Evolutionary conservation across 2,113 vertebrate genomes (phyloP).

Genomic region (Thymallus thymallus): DNA sequence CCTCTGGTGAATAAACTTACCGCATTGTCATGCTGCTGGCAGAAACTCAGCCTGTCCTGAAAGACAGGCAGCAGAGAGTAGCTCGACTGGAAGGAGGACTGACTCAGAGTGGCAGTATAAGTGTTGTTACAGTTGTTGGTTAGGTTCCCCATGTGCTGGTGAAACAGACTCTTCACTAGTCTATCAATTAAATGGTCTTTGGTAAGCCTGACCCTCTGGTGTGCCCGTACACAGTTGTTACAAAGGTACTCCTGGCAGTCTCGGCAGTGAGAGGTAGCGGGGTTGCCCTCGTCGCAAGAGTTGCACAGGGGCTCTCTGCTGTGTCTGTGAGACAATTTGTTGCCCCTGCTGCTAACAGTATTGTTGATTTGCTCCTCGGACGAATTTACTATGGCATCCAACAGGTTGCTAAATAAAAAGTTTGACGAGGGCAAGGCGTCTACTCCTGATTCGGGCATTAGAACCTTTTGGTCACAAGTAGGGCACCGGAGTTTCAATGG

Average conservation of each 20-base stretch:
- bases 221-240: conserved; percentile 84
- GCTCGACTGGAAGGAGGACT: conserved; percentile 68
- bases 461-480: conserved; percentile 83
- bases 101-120: conserved; percentile 60
- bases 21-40: conserved; percentile 76
- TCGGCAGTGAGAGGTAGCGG: conserved; percentile 82
- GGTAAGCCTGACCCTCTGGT: conserved; percentile 85
- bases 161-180: conserved; percentile 63
- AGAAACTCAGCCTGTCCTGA: conserved; percentile 75
- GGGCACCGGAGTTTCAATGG: conserved; percentile 82
- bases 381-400: conserved; percentile 74
- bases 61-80: conserved; percentile 80
- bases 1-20: conserved; percentile 51
- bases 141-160: conserved; percentile 31
- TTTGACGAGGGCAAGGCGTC: conserved; percentile 84
- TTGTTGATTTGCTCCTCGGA: conserved; percentile 69
- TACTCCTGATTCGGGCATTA: conserved; percentile 78
- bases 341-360: conserved; percentile 53
- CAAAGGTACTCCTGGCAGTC: conserved; percentile 87
- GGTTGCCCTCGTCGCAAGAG: conserved; percentile 82
- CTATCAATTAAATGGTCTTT: conserved; percentile 87
- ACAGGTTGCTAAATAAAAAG: conserved; percentile 85
- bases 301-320: conserved; percentile 75
- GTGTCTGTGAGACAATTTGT: conserved; percentile 62
- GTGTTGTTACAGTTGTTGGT: conserved; percentile 33